phyloP scores from a whole-genome alignment of 53 echinoderm and acorn worm genomes.

The Astropecten irregularis region DNA sequence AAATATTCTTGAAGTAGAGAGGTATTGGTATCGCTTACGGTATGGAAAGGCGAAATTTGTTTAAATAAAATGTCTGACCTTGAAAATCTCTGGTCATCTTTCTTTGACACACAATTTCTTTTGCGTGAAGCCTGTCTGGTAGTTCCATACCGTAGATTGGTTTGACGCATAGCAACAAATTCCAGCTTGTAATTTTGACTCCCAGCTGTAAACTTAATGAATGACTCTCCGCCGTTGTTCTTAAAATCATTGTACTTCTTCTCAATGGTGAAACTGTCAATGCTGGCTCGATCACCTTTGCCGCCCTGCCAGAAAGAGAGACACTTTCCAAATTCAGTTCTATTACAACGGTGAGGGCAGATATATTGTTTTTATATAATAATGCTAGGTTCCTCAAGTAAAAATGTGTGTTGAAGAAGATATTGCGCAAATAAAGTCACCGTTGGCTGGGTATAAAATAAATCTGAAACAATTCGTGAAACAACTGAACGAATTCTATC shows the following conservation, averaged over 20 bases:
- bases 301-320: neutral
- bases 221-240: neutral
- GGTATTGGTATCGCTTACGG: too few species aligned
- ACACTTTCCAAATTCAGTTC: too few species aligned
- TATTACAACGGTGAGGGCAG: too few species aligned
- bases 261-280: slow-evolving; percentile 26
- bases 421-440: too few species aligned
- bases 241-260: slow-evolving; percentile 8
- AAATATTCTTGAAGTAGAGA: too few species aligned
- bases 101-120: slow-evolving; percentile 23
- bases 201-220: slow-evolving; percentile 8
- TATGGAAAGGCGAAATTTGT: too few species aligned
- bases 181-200: slow-evolving; percentile 22
- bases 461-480: too few species aligned
- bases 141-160: slow-evolving; percentile 12
- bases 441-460: too few species aligned
- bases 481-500: too few species aligned
- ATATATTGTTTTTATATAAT: too few species aligned
- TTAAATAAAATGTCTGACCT: neutral
- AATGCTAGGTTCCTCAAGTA: too few species aligned
- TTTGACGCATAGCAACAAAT: slow-evolving; percentile 19
- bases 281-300: slow-evolving; percentile 21
- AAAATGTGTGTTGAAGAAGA: too few species aligned
- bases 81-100: neutral
- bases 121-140: slow-evolving; percentile 18